Evolutionary conservation across 2,113 vertebrate genomes (phyloP), one percentile per base, ranked within the genome.

Genomic region (Pontoporia blainvillei): DNA sequence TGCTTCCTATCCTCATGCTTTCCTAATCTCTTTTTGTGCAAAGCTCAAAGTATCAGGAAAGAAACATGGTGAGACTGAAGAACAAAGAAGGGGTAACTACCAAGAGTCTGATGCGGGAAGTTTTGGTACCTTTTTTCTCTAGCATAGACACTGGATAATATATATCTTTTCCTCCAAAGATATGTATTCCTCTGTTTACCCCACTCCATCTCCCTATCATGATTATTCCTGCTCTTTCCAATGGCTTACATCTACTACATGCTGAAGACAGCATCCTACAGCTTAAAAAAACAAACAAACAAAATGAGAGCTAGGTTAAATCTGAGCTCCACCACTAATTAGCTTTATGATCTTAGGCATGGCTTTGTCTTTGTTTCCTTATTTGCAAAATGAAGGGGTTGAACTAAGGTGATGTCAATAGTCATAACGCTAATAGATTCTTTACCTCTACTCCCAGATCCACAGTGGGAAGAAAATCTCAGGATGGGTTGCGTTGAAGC

Each of bases 391-490:
- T 71, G 46, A 92, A 41, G 20, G n/a, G 8, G 20, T 81, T 93
- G 52, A 41, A 95, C 17, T 49, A 87, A 87, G 69, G 72, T 94
- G 49, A 84, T 72, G 12, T 76, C n/a, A 83, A 39, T 34, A 46
- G 34, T 91, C 61, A 75, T 25, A n/a, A 79, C 78, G 44, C 54
- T 97, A 72, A 97, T 1, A 93, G 29, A 82, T 78, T 94, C 52
- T 95, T 97, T 27, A 81, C 12, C 54, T 27, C 44, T 79, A 86
- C 76, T 72, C 41, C 52, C 75, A 96, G 92, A 21, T 92, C 67
- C 75, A 92, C 87, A 79, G 17, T 78, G 94, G 90, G 81, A 97
- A 84, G 87, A 96, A 69, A 66, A 88, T 25, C 14, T 91, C 62
- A 82, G 36, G 15, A 97, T 90, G 90, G 66, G 52, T 14, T 85